Base-by-base conservation (phyloP, 2,797 vertebrate species). In the Dipus sagitta region DNA sequence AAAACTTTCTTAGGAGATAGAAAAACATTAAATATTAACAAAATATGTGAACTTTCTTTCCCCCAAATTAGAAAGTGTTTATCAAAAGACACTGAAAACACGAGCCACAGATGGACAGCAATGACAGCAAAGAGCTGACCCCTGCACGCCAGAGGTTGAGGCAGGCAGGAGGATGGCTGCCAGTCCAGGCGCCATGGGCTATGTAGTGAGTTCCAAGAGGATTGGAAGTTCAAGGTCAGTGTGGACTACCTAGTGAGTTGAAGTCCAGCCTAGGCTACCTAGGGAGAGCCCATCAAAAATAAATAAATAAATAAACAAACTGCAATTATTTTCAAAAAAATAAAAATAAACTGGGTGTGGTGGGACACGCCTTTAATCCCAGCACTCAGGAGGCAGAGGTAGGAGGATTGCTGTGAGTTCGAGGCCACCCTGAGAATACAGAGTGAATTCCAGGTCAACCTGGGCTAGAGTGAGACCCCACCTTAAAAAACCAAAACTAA, bases 1-100 rank as follows among this genome's bases (percentile, higher is more conserved):
- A 92, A 80, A 87, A 26, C 20, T 21, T 58, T 81, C n/a, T 87
- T 74, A 92, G 76, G 76, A 38, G 24, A 72, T 3, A 74, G 78
- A 67, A n/a, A 20, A 86, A 76, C 24, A 47, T 7, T 64, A 79
- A 86, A 20, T 26, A 80, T 52, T 72, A 65, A 92, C 65, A 92
- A 70, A 70, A 70, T n/a, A 67, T 23, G 60, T 34, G 38, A 54
- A 26, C 32, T 64, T 20, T 28, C 47, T 9, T 65, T 87, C 23
- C 67, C 72, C n/a, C 52, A 85, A 91, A 74, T 28, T 62, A 60
- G 13, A 77, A 70, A 71, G 14, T 18, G 10, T 71, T 65, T 7
- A 30, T 82, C 64, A 47, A n/a, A 42, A 91, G 74, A 62, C 65
- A 17, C 11, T 17, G 52, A 92, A 74, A 81, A 52, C 11, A 52